These are phyloP conservation scores for Alces alces DNA, from an alignment of 2,113 vertebrate species.

Conservation along the genomic window DNA sequence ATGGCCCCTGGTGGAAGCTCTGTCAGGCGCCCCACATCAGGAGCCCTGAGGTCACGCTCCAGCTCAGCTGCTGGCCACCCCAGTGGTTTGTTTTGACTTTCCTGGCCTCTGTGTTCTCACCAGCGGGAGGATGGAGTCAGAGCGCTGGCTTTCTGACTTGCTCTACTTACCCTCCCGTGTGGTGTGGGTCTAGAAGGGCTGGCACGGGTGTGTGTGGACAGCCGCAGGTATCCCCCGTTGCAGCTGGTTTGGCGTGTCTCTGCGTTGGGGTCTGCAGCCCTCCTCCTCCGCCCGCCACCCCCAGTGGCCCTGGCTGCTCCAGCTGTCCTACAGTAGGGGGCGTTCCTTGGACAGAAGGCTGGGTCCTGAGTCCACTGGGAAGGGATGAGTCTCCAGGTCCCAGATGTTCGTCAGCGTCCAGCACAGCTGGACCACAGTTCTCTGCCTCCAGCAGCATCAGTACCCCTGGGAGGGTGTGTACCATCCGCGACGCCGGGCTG, in stretches of 20 bases:
- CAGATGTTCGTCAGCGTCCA: rapidly evolving
- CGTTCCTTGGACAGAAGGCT: not conserved
- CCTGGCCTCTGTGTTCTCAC: not conserved
- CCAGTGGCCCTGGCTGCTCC: not conserved
- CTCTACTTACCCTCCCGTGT: not conserved
- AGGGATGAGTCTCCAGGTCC: not conserved
- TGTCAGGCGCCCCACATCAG: rapidly evolving
- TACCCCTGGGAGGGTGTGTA: rapidly evolving
- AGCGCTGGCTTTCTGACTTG: too few relatives aligned
- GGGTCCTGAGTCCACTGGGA: not conserved
- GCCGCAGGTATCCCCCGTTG: not conserved
- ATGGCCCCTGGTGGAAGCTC: not conserved
- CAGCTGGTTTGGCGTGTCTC: not conserved
- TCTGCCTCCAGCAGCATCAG: not conserved
- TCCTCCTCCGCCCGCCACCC: not conserved
- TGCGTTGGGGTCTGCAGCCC: too few relatives aligned
- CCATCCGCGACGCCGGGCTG: rapidly evolving
- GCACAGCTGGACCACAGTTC: not conserved
- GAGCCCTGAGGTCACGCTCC: rapidly evolving
- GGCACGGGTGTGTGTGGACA: not conserved
- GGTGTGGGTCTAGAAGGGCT: not conserved
- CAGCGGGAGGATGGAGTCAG: rapidly evolving
- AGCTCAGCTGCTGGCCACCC: rapidly evolving
- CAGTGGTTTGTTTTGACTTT: not conserved
- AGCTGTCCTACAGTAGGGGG: rapidly evolving